Evolutionary conservation across 2,113 vertebrate genomes (phyloP).

Genomic region (Arizona elegans): DNA sequence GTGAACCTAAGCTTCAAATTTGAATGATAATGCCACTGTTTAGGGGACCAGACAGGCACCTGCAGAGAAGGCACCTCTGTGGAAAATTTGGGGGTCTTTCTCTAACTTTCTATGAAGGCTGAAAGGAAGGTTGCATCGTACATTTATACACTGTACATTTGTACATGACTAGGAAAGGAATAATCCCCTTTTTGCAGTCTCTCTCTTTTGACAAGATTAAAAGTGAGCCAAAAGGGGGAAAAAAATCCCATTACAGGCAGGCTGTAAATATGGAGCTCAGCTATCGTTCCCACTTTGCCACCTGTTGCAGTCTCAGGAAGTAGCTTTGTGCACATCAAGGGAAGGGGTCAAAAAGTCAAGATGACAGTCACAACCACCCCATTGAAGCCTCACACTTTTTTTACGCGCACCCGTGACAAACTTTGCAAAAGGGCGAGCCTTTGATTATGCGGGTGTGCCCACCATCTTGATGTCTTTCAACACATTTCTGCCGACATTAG

Average conservation of each 20-base stretch:
- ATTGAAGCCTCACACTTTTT: neutral
- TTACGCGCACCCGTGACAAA: neutral
- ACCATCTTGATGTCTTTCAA: neutral
- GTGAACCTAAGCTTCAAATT: constrained; percentile 27
- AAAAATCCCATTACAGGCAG: constrained; percentile 4
- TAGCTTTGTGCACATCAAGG: neutral
- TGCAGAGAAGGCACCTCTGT: constrained; percentile 31
- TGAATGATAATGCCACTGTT: constrained; percentile 25
- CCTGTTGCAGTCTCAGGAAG: neutral
- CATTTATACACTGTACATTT: neutral
- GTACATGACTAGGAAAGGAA: neutral
- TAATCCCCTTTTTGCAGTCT: neutral
- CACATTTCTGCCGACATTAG: neutral
- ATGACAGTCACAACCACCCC: neutral
- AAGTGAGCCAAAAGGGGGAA: neutral
- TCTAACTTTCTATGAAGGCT: neutral
- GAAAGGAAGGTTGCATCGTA: constrained; percentile 22
- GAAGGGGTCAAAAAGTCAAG: neutral
- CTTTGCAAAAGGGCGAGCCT: neutral
- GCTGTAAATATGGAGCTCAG: neutral
- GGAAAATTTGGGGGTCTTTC: constrained; percentile 28
- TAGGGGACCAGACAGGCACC: constrained; percentile 4
- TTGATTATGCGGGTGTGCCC: neutral
- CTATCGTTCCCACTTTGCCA: neutral
- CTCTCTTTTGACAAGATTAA: neutral